Conservation (phyloP, 2,113 vertebrate genomes). For the Chionomys nivalis region DNA sequence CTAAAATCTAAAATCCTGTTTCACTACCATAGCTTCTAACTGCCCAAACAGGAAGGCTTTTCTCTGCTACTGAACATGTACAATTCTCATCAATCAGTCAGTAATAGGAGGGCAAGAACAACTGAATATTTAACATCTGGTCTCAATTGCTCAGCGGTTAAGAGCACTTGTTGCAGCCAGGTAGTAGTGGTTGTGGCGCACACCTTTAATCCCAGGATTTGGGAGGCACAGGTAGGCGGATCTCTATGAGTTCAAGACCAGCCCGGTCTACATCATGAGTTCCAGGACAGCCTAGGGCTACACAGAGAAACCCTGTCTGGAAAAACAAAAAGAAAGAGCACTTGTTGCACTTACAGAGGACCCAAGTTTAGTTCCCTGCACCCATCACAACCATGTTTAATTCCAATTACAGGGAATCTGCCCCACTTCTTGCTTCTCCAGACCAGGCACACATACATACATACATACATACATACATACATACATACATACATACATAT, state of each 20-base stretch:
- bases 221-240: not conserved
- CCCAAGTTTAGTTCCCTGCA: not conserved
- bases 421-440: not conserved
- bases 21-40: not conserved
- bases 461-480: too few species aligned
- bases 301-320: not conserved
- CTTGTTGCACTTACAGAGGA: not conserved
- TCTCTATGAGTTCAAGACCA: not conserved
- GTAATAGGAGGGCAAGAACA: not conserved
- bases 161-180: not conserved
- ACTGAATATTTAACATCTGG: constrained; percentile 46
- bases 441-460: not conserved
- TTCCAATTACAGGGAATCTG: not conserved
- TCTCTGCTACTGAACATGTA: not conserved
- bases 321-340: not conserved
- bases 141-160: too few species aligned
- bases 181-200: not conserved
- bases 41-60: not conserved
- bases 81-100: not conserved
- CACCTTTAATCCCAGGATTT: not conserved
- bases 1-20: not conserved
- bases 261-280: not conserved
- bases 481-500: not conserved
- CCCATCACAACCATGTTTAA: not conserved
- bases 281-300: not conserved